A percentile compares a stretch with the other conserved stretches of the same genome.
phyloP scores from a whole-genome alignment of 2,113 vertebrate genomes.

The Sturnira hondurensis region DNA sequence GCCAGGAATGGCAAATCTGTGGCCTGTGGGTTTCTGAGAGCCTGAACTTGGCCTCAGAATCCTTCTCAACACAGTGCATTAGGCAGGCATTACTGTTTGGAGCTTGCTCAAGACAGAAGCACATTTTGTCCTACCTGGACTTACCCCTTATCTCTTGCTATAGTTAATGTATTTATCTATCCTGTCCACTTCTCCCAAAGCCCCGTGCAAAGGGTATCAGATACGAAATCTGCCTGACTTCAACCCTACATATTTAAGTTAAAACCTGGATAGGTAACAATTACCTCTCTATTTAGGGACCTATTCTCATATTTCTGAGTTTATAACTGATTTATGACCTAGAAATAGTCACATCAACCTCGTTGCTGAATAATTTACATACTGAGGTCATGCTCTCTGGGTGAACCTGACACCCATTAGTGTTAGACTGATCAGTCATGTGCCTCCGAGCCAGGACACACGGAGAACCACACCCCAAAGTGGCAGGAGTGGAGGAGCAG shows the following conservation, averaged over 20 bases:
- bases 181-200: neutral
- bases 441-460: neutral
- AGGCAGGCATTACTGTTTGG: neutral
- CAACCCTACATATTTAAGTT: constrained; percentile 25
- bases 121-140: neutral
- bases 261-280: constrained; percentile 37
- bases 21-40: neutral
- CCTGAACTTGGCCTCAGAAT: constrained; percentile 8
- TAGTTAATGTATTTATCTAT: neutral
- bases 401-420: constrained; percentile 59
- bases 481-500: neutral
- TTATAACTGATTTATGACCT: constrained; percentile 74
- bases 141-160: neutral
- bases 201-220: neutral
- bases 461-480: neutral
- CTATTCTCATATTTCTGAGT: constrained; percentile 66
- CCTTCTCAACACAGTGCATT: constrained; percentile 28
- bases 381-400: constrained; percentile 61
- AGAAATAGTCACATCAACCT: constrained; percentile 66
- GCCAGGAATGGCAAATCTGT: neutral
- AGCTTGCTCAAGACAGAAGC: neutral
- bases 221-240: neutral
- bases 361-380: constrained; percentile 68
- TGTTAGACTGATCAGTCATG: constrained; percentile 16
- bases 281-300: constrained; percentile 44